phyloP scores from a whole-genome alignment of 2,797 vertebrate genomes.

The Streptopelia turtur region DNA sequence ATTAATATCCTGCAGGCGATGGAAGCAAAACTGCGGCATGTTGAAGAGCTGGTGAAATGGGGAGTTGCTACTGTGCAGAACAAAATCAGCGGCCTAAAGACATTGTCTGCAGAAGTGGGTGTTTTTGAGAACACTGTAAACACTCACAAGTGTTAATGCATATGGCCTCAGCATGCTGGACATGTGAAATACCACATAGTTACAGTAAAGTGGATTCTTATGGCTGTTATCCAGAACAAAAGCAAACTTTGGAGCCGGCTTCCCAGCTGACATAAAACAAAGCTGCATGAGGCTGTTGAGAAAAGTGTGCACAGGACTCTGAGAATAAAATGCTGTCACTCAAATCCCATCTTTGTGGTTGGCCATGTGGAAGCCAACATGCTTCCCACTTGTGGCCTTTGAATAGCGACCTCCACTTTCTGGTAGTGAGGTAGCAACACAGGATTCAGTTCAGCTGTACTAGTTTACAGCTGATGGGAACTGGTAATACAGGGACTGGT shows the following conservation, averaged over 20 bases:
- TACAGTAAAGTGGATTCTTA: conserved; percentile 12
- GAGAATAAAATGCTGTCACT: not conserved
- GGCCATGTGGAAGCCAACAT: not conserved
- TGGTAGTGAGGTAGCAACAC: not conserved
- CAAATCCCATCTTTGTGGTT: not conserved
- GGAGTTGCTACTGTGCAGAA: not conserved
- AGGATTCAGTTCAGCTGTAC: not conserved
- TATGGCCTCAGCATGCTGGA: not conserved
- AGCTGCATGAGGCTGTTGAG: not conserved
- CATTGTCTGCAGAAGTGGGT: not conserved
- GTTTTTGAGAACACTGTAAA: not conserved
- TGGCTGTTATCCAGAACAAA: not conserved
- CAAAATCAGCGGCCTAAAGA: not conserved
- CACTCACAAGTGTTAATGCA: not conserved
- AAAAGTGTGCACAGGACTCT: fast-evolving
- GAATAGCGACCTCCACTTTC: not conserved
- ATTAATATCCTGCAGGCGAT: not conserved
- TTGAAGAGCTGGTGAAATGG: not conserved
- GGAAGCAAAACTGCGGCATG: not conserved
- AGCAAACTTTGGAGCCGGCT: not conserved
- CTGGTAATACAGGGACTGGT: not conserved
- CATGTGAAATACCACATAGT: not conserved
- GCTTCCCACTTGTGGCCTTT: not conserved
- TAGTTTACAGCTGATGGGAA: not conserved
- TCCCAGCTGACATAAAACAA: not conserved